These are phyloP conservation scores for Cylas formicarius DNA, from an alignment of 1,140 invertebrate genomes.

Conservation along the genomic window DNA sequence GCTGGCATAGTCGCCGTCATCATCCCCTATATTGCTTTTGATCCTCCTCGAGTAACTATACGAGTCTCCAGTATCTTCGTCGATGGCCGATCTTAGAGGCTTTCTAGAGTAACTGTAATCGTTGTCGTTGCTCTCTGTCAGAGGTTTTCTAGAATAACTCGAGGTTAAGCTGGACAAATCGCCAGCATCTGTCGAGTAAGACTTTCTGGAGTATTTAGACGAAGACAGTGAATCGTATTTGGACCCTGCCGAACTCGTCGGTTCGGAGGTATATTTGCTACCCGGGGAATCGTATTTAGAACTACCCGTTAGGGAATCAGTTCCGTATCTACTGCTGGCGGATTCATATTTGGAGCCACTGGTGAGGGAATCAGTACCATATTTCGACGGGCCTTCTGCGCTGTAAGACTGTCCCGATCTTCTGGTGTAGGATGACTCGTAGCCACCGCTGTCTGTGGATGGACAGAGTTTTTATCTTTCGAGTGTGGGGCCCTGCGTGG, in stretches of 20 bases:
- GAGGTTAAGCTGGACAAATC: slow-evolving; percentile 18
- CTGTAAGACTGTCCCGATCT: slow-evolving; percentile 27
- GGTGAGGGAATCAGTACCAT: slow-evolving; percentile 18
- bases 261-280: slow-evolving; percentile 13
- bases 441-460: slow-evolving; percentile 31
- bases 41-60: slow-evolving; percentile 29
- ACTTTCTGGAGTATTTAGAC: slow-evolving; percentile 24
- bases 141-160: slow-evolving; percentile 13
- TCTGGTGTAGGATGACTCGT: slow-evolving; percentile 34
- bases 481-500: too few species aligned
- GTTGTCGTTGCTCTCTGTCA: slow-evolving; percentile 12
- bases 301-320: slow-evolving; percentile 19
- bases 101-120: slow-evolving; percentile 25
- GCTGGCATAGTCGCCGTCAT: slow-evolving; percentile 16
- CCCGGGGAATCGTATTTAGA: slow-evolving; percentile 9
- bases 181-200: slow-evolving; percentile 12
- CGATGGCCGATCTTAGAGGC: slow-evolving; percentile 15
- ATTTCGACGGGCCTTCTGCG: slow-evolving; percentile 27
- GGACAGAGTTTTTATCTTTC: too few species aligned
- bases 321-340: slow-evolving; percentile 13
- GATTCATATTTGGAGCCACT: slow-evolving; percentile 20
- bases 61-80: slow-evolving; percentile 17
- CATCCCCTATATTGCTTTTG: slow-evolving; percentile 16
- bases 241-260: slow-evolving; percentile 12
- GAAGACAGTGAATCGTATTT: slow-evolving; percentile 30